A percentile compares a stretch with the other conserved stretches of the same genome.
These are phyloP conservation scores for Urocitellus parryii DNA, from an alignment of 2,113 vertebrate species.

Conservation along the genomic window DNA sequence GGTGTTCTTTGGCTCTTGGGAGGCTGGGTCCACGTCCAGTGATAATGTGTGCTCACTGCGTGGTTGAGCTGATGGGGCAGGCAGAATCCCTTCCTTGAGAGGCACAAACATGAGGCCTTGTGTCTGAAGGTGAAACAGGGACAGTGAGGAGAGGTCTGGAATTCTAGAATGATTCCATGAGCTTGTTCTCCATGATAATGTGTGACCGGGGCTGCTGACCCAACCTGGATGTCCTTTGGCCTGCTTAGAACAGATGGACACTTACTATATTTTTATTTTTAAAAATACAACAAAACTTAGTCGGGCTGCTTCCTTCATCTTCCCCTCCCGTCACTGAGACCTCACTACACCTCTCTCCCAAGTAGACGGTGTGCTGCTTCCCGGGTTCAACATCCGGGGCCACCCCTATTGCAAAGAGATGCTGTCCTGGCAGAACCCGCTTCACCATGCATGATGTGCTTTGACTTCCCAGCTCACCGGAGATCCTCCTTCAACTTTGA, in stretches of 20 bases:
- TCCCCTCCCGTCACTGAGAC: no score
- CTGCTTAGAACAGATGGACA: neutral
- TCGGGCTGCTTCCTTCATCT: neutral
- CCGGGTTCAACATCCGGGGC: neutral
- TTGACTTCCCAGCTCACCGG: slow-evolving; percentile 90
- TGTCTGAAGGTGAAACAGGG: neutral
- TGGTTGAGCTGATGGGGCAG: neutral
- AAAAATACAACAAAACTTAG: neutral
- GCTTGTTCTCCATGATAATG: accelerated
- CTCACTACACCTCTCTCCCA: neutral
- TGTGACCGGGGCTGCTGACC: neutral
- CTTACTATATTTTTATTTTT: neutral
- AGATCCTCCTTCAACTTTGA: slow-evolving; percentile 99
- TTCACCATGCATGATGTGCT: slow-evolving; percentile 24
- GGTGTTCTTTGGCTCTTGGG: neutral
- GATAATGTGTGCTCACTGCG: neutral
- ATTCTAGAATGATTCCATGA: neutral
- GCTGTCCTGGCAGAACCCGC: neutral
- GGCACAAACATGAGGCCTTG: neutral
- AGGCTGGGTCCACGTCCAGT: neutral
- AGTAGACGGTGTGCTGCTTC: neutral
- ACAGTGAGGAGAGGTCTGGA: neutral
- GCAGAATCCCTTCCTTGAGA: neutral
- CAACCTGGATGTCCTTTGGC: neutral
- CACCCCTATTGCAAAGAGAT: neutral